These are phyloP conservation scores for Eulemur macaco DNA, from an alignment of 2,113 vertebrate species.

Conservation along the genomic window DNA sequence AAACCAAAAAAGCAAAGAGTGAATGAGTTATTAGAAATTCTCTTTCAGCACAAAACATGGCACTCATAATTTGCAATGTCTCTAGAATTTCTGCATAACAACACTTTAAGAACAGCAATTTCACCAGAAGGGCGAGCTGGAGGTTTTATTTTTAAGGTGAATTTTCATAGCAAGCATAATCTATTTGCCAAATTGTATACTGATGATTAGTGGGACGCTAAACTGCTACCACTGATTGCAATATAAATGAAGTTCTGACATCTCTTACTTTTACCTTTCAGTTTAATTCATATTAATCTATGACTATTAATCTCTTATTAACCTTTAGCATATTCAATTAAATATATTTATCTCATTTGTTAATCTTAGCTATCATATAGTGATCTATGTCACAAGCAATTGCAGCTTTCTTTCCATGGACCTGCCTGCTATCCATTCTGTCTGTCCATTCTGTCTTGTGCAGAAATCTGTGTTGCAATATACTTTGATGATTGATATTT, in stretches of 20 bases:
- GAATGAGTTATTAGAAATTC: background rate
- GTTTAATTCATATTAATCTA: background rate
- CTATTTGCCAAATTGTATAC: background rate
- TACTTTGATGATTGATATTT: background rate
- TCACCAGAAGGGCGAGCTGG: background rate
- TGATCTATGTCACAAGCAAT: background rate
- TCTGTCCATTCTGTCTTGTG: background rate
- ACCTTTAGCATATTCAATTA: background rate
- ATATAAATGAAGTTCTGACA: background rate
- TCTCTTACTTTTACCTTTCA: background rate
- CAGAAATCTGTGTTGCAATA: background rate
- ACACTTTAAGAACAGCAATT: background rate
- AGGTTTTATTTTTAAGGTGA: background rate
- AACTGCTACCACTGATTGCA: background rate
- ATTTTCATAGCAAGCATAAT: background rate
- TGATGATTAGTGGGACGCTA: background rate
- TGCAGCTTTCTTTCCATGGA: background rate
- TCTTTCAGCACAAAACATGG: background rate
- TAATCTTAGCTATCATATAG: background rate
- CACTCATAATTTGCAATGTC: background rate
- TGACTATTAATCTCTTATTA: slow-evolving; percentile 12
- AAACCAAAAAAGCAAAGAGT: background rate
- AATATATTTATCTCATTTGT: background rate
- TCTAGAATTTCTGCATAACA: background rate
- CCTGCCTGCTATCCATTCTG: background rate